Percentiles rank a stretch among this genome's conserved stretches.
Evolutionary conservation across 2,888 invertebrate genomes (phyloP).

Genomic region (Erannis defoliaria): DNA sequence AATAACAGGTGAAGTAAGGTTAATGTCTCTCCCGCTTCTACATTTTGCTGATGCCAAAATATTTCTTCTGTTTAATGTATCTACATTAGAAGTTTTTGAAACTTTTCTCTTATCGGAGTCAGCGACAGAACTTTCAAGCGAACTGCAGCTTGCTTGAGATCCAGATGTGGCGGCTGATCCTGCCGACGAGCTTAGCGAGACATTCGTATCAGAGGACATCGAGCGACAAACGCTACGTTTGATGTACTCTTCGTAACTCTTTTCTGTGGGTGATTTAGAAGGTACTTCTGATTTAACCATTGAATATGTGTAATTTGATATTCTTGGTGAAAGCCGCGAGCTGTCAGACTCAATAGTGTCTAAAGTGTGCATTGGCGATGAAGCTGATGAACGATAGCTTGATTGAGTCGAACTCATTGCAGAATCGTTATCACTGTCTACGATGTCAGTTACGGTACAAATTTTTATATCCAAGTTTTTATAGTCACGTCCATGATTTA

Average conservation of each 20-base stretch:
- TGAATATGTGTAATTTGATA: constrained; percentile 75
- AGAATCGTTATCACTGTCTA: constrained; percentile 95
- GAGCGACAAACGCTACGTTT: constrained; percentile 89
- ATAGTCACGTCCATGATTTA: constrained; percentile 69
- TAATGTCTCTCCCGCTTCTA: constrained; percentile 92
- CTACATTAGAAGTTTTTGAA: constrained; percentile 92
- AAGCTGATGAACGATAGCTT: constrained; percentile 91
- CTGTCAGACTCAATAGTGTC: constrained; percentile 86
- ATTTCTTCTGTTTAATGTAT: constrained; percentile 94
- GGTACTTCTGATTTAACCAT: constrained; percentile 78
- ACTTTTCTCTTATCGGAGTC: constrained; percentile 89
- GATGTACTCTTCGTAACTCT: constrained; percentile 76
- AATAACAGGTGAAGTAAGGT: constrained; percentile 90
- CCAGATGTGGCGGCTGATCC: constrained; percentile 91
- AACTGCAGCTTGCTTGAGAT: constrained; percentile 90
- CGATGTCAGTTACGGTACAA: constrained; percentile 81
- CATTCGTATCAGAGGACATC: constrained; percentile 90
- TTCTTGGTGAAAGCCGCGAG: constrained; percentile 82
- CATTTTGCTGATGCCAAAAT: constrained; percentile 95
- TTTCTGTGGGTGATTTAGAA: constrained; percentile 66
- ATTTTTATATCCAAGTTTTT: constrained; percentile 81
- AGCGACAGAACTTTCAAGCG: constrained; percentile 88
- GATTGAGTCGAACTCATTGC: constrained; percentile 95
- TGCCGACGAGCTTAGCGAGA: constrained; percentile 89
- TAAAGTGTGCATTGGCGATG: constrained; percentile 91